These are phyloP conservation scores for Podotricha telesiphe DNA, from an alignment of 2,888 invertebrate genomes.

Conservation along the genomic window DNA sequence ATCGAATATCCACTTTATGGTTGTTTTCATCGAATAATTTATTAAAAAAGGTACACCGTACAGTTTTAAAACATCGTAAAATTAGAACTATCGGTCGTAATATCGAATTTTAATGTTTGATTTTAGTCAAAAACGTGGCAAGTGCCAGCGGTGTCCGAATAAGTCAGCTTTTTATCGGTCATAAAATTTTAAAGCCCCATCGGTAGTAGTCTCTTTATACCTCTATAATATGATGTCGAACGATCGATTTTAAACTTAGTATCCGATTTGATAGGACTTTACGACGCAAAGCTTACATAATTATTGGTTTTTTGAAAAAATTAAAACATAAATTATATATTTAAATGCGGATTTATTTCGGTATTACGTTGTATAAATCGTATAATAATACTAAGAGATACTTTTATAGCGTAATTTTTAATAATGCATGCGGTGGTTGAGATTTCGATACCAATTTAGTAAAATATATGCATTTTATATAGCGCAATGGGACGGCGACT, in stretches of 20 bases:
- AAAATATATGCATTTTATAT: no score
- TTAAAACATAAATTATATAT: constrained; percentile 50
- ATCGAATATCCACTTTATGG: constrained; percentile 45
- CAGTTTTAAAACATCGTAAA: constrained; percentile 75
- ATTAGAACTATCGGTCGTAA: constrained; percentile 79
- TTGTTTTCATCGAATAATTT: constrained; percentile 51
- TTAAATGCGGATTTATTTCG: constrained; percentile 5
- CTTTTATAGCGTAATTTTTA: no score
- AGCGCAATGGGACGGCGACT: no score
- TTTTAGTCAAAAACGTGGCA: constrained; percentile 65
- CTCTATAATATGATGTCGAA: constrained; percentile 55
- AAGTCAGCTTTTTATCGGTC: constrained; percentile 79
- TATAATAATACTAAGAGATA: neutral
- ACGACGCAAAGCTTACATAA: constrained; percentile 53
- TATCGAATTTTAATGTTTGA: constrained; percentile 76
- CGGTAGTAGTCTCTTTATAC: constrained; percentile 55
- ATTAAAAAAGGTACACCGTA: constrained; percentile 59
- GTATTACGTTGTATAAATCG: neutral
- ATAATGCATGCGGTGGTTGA: no score
- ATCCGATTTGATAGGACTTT: constrained; percentile 57
- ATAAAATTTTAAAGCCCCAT: constrained; percentile 76
- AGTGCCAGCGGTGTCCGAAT: constrained; percentile 63
- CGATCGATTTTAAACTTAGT: constrained; percentile 59
- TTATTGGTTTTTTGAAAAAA: constrained; percentile 48
- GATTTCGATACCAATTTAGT: no score